phyloP scores from a whole-genome alignment of 2,888 invertebrate genomes.

The Eutolmus rufibarbis region DNA sequence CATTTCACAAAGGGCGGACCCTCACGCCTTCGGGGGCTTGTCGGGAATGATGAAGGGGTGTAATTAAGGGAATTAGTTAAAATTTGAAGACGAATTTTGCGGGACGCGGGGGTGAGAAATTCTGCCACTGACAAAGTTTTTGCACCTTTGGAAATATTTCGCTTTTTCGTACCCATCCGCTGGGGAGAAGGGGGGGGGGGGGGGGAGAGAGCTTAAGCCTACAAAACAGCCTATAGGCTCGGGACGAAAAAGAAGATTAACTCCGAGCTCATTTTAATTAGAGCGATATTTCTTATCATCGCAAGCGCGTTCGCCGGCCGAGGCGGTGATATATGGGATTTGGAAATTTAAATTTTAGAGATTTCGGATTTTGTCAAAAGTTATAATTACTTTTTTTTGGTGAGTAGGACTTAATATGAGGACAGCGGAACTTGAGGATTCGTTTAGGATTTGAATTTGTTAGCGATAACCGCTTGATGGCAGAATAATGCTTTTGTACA shows the following conservation, averaged over 20 bases:
- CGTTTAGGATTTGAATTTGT: not conserved
- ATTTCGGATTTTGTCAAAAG: not conserved
- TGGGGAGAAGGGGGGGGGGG: not conserved
- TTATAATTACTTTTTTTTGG: slow-evolving; percentile 22
- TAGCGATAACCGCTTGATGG: not conserved
- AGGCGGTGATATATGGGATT: slow-evolving; percentile 1
- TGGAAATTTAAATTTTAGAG: not conserved
- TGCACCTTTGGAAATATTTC: slow-evolving; percentile 12
- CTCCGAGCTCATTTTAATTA: slow-evolving; percentile 6
- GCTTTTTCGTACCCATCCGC: not conserved
- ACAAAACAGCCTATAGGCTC: not conserved
- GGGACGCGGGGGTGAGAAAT: not conserved
- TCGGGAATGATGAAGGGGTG: not conserved
- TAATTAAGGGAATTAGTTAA: slow-evolving; percentile 27
- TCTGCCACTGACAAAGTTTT: slow-evolving; percentile 2
- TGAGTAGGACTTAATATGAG: not conserved
- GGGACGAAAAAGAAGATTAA: slow-evolving; percentile 5
- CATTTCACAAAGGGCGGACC: not conserved
- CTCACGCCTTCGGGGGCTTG: not conserved
- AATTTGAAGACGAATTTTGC: not conserved
- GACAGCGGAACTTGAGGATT: not conserved
- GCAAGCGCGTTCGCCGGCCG: not conserved
- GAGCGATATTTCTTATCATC: slow-evolving; percentile 25
- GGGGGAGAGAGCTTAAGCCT: not conserved
- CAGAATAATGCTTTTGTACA: not conserved